phyloP scores from a whole-genome alignment of 2,797 vertebrate species.

The Thunnus albacares region DNA sequence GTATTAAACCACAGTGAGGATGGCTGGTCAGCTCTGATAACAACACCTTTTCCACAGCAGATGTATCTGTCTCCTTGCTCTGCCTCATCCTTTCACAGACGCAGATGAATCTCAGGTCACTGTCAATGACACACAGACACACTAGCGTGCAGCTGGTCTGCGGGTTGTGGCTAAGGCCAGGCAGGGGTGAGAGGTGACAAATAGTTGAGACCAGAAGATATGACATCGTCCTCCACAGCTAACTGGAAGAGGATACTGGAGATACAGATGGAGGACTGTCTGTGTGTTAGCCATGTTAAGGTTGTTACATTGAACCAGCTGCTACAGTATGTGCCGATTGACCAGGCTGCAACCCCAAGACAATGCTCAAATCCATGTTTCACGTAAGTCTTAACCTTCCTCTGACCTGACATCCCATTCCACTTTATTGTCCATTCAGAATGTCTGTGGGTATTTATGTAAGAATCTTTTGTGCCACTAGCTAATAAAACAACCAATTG shows the following conservation, averaged over 20 bases:
- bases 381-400: conserved; percentile 49
- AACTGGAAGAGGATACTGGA: conserved; percentile 38
- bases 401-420: conserved; percentile 19
- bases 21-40: conserved; percentile 76
- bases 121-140: conserved; percentile 53
- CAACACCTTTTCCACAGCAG: conserved; percentile 66
- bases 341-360: conserved; percentile 59
- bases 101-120: conserved; percentile 58
- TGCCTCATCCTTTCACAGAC: conserved; percentile 56
- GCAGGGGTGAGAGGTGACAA: conserved; percentile 66
- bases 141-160: conserved; percentile 27
- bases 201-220: conserved; percentile 51
- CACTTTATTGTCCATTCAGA: conserved; percentile 28
- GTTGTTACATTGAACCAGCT: conserved; percentile 53
- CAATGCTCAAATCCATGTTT: conserved; percentile 37
- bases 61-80: conserved; percentile 59
- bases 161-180: conserved; percentile 26
- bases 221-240: conserved; percentile 50
- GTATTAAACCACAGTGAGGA: conserved; percentile 61
- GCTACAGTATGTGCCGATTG: conserved; percentile 30
- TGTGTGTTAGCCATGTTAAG: conserved; percentile 53
- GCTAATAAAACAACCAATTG: conserved; percentile 49
- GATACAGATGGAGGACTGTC: conserved; percentile 45
- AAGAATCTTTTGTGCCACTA: conserved; percentile 9
- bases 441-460: conserved; percentile 28